These are phyloP conservation scores for Phaethon lepturus DNA, from an alignment of 2,113 vertebrate species.

Conservation along the genomic window DNA sequence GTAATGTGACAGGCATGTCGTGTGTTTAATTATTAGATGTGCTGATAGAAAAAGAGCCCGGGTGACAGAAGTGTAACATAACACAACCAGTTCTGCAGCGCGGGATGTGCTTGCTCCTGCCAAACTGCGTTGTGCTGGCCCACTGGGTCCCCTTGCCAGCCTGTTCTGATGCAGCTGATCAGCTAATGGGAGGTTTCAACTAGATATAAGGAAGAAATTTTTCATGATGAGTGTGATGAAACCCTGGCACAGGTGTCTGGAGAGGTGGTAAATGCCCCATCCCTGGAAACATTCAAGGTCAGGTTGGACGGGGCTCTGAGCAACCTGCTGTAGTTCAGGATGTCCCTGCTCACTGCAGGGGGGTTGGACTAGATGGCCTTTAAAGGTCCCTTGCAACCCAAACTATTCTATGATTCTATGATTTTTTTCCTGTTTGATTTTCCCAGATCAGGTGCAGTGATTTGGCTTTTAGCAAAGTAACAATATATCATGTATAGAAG, in stretches of 20 bases:
- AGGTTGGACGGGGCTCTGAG: no score
- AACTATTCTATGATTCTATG: no score
- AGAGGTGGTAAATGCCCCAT: no score
- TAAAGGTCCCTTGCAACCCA: no score
- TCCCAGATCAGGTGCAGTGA: not conserved
- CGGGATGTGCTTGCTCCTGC: rapidly evolving
- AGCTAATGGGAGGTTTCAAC: not conserved
- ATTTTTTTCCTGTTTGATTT: not conserved
- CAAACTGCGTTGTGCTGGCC: rapidly evolving
- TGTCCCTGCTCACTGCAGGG: no score
- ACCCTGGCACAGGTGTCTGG: no score
- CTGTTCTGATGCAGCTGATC: not conserved
- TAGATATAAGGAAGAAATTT: no score
- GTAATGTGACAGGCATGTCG: not conserved
- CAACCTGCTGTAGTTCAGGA: no score
- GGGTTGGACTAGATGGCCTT: no score
- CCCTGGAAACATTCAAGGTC: no score
- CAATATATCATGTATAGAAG: not conserved
- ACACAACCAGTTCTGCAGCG: not conserved
- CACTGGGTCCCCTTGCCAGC: not conserved
- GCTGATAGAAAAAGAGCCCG: not conserved
- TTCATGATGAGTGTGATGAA: no score
- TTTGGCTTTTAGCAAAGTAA: not conserved
- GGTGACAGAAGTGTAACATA: not conserved
- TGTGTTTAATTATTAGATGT: not conserved